Evolutionary conservation across 2,797 vertebrate species (phyloP).

Genomic region (Rhynchonycteris naso): DNA sequence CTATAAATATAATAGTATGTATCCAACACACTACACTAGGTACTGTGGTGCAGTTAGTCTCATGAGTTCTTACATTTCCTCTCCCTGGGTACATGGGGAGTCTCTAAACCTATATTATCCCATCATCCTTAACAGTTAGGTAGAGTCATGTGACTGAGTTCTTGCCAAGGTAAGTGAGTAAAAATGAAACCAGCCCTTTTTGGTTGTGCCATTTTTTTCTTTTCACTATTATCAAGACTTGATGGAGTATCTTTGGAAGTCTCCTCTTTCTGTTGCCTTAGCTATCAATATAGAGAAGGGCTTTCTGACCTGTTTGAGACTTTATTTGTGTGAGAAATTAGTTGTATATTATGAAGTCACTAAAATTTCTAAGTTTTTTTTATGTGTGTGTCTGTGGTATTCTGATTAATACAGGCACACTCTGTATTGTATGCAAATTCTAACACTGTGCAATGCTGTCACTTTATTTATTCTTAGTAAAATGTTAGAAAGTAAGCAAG

Average conservation of each 20-base stretch:
- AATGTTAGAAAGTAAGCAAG: background rate
- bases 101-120: background rate
- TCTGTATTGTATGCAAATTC: background rate
- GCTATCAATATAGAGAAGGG: background rate
- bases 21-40: background rate
- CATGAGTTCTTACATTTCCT: background rate
- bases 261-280: background rate
- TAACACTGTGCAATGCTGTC: background rate
- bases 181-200: background rate
- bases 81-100: background rate
- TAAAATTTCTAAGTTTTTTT: background rate
- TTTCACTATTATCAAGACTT: background rate
- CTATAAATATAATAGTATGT: background rate
- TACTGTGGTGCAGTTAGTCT: background rate
- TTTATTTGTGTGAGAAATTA: background rate
- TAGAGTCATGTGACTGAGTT: background rate
- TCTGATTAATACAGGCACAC: background rate
- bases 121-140: background rate
- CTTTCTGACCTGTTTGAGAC: background rate
- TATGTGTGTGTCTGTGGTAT: background rate
- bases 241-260: background rate
- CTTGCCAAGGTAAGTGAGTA: rapidly evolving
- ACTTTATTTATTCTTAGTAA: background rate
- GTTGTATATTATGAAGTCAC: background rate
- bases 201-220: background rate